Evolutionary conservation across 2,797 vertebrate genomes (phyloP).

Genomic region (Pipistrellus pygmaeus): DNA sequence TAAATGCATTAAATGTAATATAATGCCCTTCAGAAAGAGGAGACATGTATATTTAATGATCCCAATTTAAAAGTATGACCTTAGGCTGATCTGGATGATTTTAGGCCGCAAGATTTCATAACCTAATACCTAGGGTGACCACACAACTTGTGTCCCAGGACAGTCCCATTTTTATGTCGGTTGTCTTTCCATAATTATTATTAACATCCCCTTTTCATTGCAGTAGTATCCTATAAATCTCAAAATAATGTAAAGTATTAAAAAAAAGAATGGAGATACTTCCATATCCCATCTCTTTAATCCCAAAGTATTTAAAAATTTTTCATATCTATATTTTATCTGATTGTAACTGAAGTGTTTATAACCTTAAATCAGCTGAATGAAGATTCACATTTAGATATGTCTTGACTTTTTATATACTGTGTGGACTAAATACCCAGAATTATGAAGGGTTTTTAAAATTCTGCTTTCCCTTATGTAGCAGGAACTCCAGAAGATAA

Average conservation of each 20-base stretch:
- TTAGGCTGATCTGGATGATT: background rate
- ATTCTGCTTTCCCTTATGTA: constrained; percentile 82
- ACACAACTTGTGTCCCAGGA: background rate
- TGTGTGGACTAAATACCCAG: background rate
- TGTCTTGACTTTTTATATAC: constrained; percentile 42
- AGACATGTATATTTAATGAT: background rate
- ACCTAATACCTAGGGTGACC: no score
- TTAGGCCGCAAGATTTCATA: constrained; percentile 16
- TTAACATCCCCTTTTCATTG: background rate
- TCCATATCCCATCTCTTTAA: background rate
- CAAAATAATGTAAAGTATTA: background rate
- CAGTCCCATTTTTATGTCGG: background rate
- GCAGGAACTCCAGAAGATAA: constrained; percentile 98
- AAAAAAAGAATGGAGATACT: background rate
- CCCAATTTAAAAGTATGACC: background rate
- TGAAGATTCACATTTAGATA: constrained; percentile 23
- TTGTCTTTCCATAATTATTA: constrained; percentile 29
- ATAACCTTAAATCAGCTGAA: background rate
- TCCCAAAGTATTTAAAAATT: background rate
- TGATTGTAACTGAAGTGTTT: constrained; percentile 12
- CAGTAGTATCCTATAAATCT: background rate
- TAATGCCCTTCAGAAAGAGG: background rate
- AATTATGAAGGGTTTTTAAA: constrained; percentile 30
- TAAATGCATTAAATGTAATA: background rate
- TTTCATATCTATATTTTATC: constrained; percentile 11